Conservation (phyloP, 2,888 invertebrate species). For the Caenorhabditis imperialis region DNA sequence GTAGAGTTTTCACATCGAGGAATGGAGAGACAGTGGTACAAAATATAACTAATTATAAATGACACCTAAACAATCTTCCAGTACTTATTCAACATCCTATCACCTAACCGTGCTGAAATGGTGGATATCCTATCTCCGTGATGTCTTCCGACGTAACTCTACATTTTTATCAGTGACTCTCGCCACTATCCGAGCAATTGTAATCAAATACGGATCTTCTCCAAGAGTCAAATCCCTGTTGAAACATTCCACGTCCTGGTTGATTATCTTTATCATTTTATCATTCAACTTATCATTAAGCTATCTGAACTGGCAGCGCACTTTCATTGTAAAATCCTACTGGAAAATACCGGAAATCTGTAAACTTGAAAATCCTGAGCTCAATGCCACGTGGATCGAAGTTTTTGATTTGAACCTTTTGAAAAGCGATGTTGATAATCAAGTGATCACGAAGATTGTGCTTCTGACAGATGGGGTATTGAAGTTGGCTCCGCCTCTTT, state of each 20-base stretch:
- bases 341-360: too few relatives aligned
- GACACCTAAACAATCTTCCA: neutral
- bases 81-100: neutral
- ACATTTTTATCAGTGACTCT: neutral
- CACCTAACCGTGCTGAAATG: neutral
- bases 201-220: neutral
- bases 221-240: neutral
- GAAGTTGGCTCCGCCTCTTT: neutral
- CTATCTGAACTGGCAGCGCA: too few relatives aligned
- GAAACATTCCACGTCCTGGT: neutral
- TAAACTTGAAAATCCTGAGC: too few relatives aligned
- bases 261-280: neutral
- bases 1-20: neutral
- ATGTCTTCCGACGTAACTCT: neutral
- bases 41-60: neutral
- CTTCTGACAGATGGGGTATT: neutral
- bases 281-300: too few relatives aligned
- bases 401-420: too few relatives aligned
- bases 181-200: neutral
- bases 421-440: too few relatives aligned
- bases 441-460: neutral
- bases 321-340: too few relatives aligned
- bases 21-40: neutral
- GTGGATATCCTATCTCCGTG: neutral
- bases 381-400: too few relatives aligned